Evolutionary conservation across 1,140 invertebrate species (phyloP).

Genomic region (Sminthurinus signatus): DNA sequence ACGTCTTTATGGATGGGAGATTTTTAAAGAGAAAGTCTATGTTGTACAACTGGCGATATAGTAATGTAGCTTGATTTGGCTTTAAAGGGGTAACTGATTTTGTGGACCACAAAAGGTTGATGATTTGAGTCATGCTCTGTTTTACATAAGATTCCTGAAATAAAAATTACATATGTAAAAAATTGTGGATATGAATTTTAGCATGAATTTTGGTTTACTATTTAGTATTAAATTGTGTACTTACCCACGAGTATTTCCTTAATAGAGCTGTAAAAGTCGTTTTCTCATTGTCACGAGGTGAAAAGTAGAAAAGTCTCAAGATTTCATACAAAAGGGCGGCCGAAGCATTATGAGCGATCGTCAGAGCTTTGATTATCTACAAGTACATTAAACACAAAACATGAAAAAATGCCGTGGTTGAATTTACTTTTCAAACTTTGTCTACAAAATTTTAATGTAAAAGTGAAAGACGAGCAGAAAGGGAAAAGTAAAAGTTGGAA

Average conservation of each 20-base stretch:
- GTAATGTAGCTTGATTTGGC: conserved; percentile 11
- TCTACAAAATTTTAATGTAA: no score
- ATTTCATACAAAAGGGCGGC: conserved; percentile 34
- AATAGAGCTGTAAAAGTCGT: conserved; percentile 12
- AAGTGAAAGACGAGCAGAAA: no score
- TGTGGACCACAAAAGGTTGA: conserved; percentile 28
- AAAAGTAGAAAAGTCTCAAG: conserved; percentile 26
- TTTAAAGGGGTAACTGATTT: conserved; percentile 8
- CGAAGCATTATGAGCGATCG: conserved; percentile 26
- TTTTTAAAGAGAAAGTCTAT: conserved; percentile 14
- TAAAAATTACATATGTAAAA: no score
- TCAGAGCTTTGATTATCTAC: conserved; percentile 28
- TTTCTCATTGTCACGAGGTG: conserved; percentile 22
- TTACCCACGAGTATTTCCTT: conserved; percentile 23
- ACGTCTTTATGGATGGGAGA: conserved; percentile 15
- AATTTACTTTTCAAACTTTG: no score
- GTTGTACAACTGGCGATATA: conserved; percentile 29
- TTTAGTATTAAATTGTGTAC: no score
- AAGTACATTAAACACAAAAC: no score
- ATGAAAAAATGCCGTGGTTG: no score
- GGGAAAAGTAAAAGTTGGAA: no score
- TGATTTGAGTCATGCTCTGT: conserved; percentile 32
- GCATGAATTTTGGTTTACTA: no score
- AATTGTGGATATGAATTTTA: no score
- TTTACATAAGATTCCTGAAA: conserved; percentile 21